Evolutionary conservation across 2,797 vertebrate genomes (phyloP), one percentile per base, ranked within the genome.

Genomic region (Austrolebias charrua): DNA sequence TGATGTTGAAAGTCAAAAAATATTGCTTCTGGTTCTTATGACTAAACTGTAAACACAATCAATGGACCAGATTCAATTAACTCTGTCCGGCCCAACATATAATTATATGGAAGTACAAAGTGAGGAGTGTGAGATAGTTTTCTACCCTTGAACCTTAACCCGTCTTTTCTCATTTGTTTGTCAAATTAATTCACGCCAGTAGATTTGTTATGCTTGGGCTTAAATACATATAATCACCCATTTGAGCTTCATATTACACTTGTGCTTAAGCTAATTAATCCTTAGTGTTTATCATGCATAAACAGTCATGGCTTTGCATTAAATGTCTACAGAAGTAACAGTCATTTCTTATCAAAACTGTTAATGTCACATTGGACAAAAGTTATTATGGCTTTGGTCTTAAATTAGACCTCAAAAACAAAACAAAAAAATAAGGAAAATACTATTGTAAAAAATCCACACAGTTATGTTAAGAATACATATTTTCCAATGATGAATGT

Each of bases 231-330:
- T 89, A 86, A 91, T 90, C 84, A 78, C 75, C 76, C 74, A 86
- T 87, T 85, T 90, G 88, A 89, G 81, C 88, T 85, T 87, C 75
- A 83, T 62, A 91, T 90, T 91, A 91, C 88, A 87, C 84, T 90
- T 83, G 81, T 80, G 80, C 83, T 90, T 86, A 87, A 80, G 68
- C 74, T 90, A 89, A 91, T 91, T 89, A 92, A 91, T 86, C 87
- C 76, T 55, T 59, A 71, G 19, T 88, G 78, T 90, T 90, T 92
- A 90, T 90, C 84, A 73, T 79, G 60, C 71, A 81, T 86, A 87
- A 89, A 89, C 84, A 87, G 71, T 66, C 64, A 83, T 69, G 81
- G 86, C 76, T 82, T 81, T 86, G 74, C 82, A 81, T 86, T 75
- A 69, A 52, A 71, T 61, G 69, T 81, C 65, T 35, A 73, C 60